Percentiles rank a stretch among this genome's conserved stretches.
Evolutionary conservation across 2,797 vertebrate species (phyloP).

Genomic region (Petrocephalus sullivani): DNA sequence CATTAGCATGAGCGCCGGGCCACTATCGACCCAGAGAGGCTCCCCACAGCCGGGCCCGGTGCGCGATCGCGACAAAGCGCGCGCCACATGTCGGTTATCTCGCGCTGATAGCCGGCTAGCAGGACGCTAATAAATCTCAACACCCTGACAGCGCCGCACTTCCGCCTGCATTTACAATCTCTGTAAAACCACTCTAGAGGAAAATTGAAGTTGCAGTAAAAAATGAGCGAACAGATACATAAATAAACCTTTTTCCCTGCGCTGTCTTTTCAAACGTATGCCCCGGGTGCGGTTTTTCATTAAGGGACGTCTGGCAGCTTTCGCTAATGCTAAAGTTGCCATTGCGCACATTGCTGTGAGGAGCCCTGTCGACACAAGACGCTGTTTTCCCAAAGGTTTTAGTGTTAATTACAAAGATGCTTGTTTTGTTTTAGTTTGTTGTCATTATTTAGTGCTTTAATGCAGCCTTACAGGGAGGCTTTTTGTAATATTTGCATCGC

Average conservation of each 20-base stretch:
- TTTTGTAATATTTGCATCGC: background rate
- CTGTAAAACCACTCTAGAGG: constrained; percentile 69
- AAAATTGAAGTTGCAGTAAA: constrained; percentile 73
- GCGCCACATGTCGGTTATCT: constrained; percentile 65
- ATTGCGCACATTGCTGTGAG: constrained; percentile 22
- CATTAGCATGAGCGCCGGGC: constrained; percentile 40
- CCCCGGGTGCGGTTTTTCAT: constrained; percentile 68
- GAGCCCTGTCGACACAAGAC: constrained; percentile 32
- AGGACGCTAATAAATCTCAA: constrained; percentile 63
- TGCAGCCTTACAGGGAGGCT: background rate
- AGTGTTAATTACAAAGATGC: background rate
- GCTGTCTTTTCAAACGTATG: constrained; percentile 66
- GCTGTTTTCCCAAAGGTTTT: background rate
- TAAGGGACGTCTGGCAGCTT: constrained; percentile 64
- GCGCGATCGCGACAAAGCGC: constrained; percentile 48
- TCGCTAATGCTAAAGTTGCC: constrained; percentile 45
- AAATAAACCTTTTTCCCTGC: constrained; percentile 62
- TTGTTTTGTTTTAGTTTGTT: background rate
- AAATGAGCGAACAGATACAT: constrained; percentile 67
- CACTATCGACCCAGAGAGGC: constrained; percentile 39
- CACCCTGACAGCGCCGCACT: constrained; percentile 55
- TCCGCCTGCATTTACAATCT: constrained; percentile 70
- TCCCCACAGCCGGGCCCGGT: background rate
- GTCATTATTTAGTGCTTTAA: background rate
- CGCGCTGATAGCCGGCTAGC: constrained; percentile 61